Base-by-base conservation (phyloP, 1,140 invertebrate species). In the Phocides pigmalion region DNA sequence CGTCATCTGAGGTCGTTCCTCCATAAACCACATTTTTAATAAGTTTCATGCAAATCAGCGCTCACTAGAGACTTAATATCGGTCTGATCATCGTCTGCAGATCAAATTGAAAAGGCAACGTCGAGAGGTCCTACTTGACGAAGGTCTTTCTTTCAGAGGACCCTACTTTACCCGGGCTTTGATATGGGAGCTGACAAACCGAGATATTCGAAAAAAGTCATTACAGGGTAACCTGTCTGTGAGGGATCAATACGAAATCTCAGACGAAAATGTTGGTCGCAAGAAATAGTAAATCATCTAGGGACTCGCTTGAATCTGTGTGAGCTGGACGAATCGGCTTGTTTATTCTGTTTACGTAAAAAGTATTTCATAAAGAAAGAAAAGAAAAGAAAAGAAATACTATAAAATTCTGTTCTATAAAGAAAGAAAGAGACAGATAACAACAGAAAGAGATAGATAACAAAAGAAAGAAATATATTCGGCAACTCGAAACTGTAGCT, bases 21-120 rank as follows among this genome's bases (percentile, higher is more conserved):
- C 71, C 59, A 72, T 72, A 66, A 73, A 65, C 70, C 73, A 74
- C 63, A 75, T 76, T 79, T 84, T 84, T 87, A 88, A 89, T 89
- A 88, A 88, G 78, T 86, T 85, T 82, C 74, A 89, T 89, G 85
- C 80, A 88, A 89, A 89, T 87, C 71, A 71, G 73, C 70, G 73
- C 65, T 66, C 74, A 70, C 76, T 82, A 74, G 74, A 72, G 74
- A 81, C 76, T 86, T 85, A 86, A 87, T 89, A 84, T 84, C 72
- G 76, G 79, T 76, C 64, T 81, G 80, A 84, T 87, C 78, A 79
- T 74, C 66, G 68, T 66, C 74, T 75, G 68, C 70, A 79, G 76
- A 82, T 83, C 75, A 79, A 88, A 87, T 88, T 87, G 85, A 84
- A 87, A 87, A 87, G 82, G 81, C 69, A 73, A 80, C 77, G 81